Evolutionary conservation across 2,888 invertebrate genomes (phyloP).

Genomic region (Oligia latruncula): DNA sequence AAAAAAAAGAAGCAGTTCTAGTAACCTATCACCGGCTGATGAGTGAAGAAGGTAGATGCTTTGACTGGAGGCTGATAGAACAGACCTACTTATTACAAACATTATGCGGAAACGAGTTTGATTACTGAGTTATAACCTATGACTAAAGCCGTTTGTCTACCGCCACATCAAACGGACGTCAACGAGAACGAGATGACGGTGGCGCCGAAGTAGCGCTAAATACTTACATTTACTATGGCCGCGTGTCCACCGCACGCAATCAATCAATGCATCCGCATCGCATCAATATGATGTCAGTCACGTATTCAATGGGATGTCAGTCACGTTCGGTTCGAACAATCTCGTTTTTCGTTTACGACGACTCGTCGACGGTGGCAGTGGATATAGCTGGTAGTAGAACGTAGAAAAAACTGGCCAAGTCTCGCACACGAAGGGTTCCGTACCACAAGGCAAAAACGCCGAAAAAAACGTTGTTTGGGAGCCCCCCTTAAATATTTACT

Average conservation of each 20-base stretch:
- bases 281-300: not conserved
- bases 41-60: not conserved
- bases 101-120: not conserved
- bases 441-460: too few species aligned
- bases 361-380: not conserved
- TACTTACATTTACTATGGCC: not conserved
- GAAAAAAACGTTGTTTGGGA: too few species aligned
- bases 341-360: not conserved
- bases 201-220: not conserved
- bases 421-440: too few species aligned
- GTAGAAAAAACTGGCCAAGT: not conserved
- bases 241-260: not conserved
- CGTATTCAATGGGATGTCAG: not conserved
- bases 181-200: not conserved
- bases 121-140: not conserved
- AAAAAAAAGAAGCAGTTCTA: constrained; percentile 12
- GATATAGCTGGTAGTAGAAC: not conserved
- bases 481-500: too few species aligned
- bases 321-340: not conserved
- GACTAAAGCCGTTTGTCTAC: not conserved
- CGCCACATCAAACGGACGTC: not conserved
- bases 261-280: not conserved
- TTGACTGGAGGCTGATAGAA: not conserved
- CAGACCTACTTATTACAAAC: not conserved
- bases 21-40: constrained; percentile 29